phyloP scores from a whole-genome alignment of 1,140 invertebrate genomes.

The Lasioglossum baleicum region DNA sequence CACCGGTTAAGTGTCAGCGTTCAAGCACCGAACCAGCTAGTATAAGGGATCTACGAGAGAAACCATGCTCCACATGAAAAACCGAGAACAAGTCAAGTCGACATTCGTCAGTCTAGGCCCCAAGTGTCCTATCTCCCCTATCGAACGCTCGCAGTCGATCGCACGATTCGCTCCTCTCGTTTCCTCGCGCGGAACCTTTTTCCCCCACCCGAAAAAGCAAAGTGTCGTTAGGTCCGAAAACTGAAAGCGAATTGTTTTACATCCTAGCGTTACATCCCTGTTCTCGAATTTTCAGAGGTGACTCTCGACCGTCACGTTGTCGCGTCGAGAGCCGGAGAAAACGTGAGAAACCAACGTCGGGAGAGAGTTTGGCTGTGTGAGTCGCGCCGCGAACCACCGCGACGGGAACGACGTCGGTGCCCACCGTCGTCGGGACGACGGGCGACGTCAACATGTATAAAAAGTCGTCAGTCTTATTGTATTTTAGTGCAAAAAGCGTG shows the following conservation, averaged over 20 bases:
- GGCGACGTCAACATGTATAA: slow-evolving; percentile 47
- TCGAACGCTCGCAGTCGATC: neutral
- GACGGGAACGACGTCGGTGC: neutral
- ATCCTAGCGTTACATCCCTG: neutral
- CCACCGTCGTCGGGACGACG: neutral
- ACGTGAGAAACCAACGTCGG: slow-evolving; percentile 29
- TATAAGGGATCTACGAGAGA: too few relatives aligned
- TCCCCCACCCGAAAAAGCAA: neutral
- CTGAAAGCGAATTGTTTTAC: neutral
- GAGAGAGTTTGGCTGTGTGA: slow-evolving; percentile 50
- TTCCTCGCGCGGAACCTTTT: too few relatives aligned
- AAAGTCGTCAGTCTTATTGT: slow-evolving; percentile 61
- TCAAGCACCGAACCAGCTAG: too few relatives aligned
- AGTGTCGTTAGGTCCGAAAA: neutral
- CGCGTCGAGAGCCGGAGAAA: slow-evolving; percentile 10
- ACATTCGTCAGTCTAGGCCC: neutral
- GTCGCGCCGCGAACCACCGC: slow-evolving; percentile 1
- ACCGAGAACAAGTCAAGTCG: too few relatives aligned
- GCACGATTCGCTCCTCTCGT: too few relatives aligned
- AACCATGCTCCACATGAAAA: too few relatives aligned
- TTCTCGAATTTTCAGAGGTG: neutral
- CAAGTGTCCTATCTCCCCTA: too few relatives aligned
- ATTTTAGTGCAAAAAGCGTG: slow-evolving; percentile 53
- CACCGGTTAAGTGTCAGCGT: too few relatives aligned
- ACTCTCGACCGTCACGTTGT: neutral